phyloP scores from a whole-genome alignment of 1,140 invertebrate genomes.

The Macrostomum lignano region DNA sequence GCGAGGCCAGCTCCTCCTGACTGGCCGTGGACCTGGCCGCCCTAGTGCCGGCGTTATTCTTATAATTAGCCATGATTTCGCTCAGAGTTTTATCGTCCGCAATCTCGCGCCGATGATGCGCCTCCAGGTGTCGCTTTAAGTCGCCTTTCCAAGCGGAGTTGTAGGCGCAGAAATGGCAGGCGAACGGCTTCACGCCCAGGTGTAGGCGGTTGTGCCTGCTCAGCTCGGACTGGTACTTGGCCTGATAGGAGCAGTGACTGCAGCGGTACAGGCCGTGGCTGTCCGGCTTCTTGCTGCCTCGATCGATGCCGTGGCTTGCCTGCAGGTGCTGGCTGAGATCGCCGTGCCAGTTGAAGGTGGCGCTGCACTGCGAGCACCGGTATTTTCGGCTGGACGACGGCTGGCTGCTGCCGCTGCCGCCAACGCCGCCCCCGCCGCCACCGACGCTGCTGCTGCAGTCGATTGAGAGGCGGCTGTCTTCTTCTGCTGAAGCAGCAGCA shows the following conservation, averaged over 20 bases:
- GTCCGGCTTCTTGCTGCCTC: neutral
- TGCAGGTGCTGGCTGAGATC: slow-evolving; percentile 1
- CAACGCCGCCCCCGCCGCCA: too few species aligned
- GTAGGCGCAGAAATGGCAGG: slow-evolving; percentile 19
- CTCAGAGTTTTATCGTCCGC: neutral
- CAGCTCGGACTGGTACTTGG: slow-evolving; percentile 45
- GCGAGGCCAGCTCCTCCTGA: too few species aligned
- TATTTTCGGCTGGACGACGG: slow-evolving; percentile 5
- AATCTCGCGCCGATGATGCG: slow-evolving; percentile 16
- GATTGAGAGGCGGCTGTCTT: too few species aligned
- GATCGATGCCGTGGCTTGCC: neutral
- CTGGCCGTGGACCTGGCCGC: too few species aligned
- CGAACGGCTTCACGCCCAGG: slow-evolving; percentile 21
- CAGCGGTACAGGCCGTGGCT: slow-evolving; percentile 1
- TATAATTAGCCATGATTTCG: slow-evolving; percentile 3
- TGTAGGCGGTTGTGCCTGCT: slow-evolving; percentile 38
- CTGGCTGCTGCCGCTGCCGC: too few species aligned
- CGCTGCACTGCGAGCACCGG: slow-evolving; percentile 1
- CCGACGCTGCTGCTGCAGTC: too few species aligned
- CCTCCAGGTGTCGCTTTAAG: slow-evolving; percentile 25
- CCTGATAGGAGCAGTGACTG: neutral
- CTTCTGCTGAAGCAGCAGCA: too few species aligned
- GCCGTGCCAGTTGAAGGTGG: slow-evolving; percentile 5
- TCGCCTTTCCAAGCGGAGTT: slow-evolving; percentile 28
- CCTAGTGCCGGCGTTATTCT: slow-evolving; percentile 7